These are phyloP conservation scores for Caenorhabditis becei DNA, from an alignment of 2,888 invertebrate genomes.

Conservation along the genomic window DNA sequence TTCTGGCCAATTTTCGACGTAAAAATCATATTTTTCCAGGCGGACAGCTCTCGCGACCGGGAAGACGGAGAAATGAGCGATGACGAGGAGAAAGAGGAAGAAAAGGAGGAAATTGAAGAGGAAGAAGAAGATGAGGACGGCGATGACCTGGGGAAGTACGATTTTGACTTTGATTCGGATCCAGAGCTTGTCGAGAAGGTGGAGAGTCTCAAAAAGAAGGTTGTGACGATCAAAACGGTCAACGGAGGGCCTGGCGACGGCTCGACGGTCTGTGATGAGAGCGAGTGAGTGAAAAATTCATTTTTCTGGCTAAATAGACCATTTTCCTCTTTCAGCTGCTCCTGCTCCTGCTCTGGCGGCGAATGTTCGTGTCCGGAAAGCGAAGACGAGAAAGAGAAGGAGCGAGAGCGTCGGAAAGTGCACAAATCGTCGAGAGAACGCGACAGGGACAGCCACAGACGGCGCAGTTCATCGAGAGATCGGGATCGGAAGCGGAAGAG, in stretches of 20 bases:
- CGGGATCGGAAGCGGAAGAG: constrained; percentile 44
- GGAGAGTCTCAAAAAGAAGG: constrained; percentile 50
- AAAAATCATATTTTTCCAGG: neutral
- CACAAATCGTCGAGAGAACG: constrained; percentile 59
- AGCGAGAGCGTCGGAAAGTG: constrained; percentile 52
- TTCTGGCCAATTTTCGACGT: too few species aligned
- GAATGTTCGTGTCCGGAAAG: constrained; percentile 79
- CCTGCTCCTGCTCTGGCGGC: constrained; percentile 80
- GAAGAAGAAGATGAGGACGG: constrained; percentile 74
- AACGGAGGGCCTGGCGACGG: constrained; percentile 27
- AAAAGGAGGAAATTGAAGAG: constrained; percentile 58
- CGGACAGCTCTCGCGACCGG: neutral
- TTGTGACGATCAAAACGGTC: constrained; percentile 18
- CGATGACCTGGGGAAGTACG: constrained; percentile 77
- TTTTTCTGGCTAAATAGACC: too few species aligned
- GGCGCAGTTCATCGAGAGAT: constrained; percentile 43
- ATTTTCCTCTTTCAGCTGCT: constrained; percentile 71
- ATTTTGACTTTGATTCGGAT: constrained; percentile 75
- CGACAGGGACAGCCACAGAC: constrained; percentile 44
- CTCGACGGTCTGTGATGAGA: constrained; percentile 52
- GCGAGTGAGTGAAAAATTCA: constrained; percentile 61
- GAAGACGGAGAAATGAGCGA: constrained; percentile 18
- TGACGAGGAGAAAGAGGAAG: constrained; percentile 27
- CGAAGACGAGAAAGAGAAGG: constrained; percentile 68
- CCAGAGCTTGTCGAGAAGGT: constrained; percentile 71